Conservation (phyloP, 2,888 invertebrate species). For the Drosophila affinis region DNA sequence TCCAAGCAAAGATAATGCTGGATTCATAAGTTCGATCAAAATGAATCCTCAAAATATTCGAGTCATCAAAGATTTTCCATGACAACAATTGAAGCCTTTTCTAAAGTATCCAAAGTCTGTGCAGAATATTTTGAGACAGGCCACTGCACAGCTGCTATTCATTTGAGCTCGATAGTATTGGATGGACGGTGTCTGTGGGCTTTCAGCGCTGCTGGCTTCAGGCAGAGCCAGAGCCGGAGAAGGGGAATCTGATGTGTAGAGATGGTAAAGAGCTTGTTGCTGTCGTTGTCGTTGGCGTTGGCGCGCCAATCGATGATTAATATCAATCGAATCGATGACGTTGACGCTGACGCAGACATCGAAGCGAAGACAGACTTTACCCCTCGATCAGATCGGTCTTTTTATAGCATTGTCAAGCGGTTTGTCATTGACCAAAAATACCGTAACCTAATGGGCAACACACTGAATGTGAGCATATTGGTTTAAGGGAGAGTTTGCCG, state of each 20-base stretch:
- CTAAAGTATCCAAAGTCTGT: no score
- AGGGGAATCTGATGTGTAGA: background rate
- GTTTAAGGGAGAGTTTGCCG: background rate
- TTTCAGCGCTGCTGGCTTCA: constrained; percentile 1
- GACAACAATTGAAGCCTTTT: no score
- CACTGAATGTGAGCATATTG: background rate
- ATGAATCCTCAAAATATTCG: no score
- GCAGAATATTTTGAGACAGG: no score
- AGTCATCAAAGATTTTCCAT: no score
- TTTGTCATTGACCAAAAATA: constrained; percentile 67
- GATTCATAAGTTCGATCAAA: no score
- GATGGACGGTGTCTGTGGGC: background rate
- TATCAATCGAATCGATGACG: constrained; percentile 36
- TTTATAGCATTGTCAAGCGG: constrained; percentile 40
- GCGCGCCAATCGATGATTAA: constrained; percentile 40
- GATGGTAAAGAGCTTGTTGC: background rate
- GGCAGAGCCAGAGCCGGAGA: background rate
- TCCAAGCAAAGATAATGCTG: no score
- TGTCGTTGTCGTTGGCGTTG: background rate
- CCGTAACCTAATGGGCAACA: constrained; percentile 3
- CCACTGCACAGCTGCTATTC: background rate
- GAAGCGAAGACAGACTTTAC: constrained; percentile 14
- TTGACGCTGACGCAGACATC: constrained; percentile 38
- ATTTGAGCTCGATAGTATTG: background rate
- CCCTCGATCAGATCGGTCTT: constrained; percentile 1